phyloP scores from a whole-genome alignment of 2,888 invertebrate species.

The Schizaphis graminum region DNA sequence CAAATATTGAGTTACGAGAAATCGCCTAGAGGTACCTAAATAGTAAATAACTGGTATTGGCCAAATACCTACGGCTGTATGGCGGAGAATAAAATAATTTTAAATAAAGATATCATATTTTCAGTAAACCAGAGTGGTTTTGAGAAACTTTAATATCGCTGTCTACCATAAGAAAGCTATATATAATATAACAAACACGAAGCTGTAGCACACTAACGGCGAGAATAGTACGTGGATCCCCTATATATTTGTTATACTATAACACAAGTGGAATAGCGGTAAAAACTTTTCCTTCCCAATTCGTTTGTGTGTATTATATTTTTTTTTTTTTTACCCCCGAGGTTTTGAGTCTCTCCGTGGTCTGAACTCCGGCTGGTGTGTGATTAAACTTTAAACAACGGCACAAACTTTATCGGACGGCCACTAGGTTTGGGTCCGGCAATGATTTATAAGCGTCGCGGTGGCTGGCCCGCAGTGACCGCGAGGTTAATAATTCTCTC shows the following conservation, averaged over 20 bases:
- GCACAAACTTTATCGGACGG: constrained; percentile 24
- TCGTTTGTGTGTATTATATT: constrained; percentile 3
- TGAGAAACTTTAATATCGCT: constrained; percentile 24
- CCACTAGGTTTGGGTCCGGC: not conserved
- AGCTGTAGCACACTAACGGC: not conserved
- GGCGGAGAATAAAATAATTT: not conserved
- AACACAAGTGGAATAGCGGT: not conserved
- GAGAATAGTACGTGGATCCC: not conserved
- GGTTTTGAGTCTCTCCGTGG: not conserved
- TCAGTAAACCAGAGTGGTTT: constrained; percentile 28
- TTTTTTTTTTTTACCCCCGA: not conserved
- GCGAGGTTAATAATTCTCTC: not conserved
- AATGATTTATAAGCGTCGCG: constrained; percentile 32
- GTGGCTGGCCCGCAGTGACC: not conserved
- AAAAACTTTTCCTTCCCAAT: constrained; percentile 45
- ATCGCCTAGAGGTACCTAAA: not conserved
- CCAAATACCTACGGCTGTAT: not conserved
- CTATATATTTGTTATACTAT: not conserved
- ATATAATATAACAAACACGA: not conserved
- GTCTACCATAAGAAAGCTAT: not conserved
- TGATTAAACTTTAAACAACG: constrained; percentile 44
- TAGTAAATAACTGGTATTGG: not conserved
- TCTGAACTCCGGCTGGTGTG: not conserved
- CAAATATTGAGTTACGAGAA: not conserved
- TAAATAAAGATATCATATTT: constrained; percentile 33